Conservation (phyloP, 2,113 vertebrate genomes). For the Capreolus pygargus region DNA sequence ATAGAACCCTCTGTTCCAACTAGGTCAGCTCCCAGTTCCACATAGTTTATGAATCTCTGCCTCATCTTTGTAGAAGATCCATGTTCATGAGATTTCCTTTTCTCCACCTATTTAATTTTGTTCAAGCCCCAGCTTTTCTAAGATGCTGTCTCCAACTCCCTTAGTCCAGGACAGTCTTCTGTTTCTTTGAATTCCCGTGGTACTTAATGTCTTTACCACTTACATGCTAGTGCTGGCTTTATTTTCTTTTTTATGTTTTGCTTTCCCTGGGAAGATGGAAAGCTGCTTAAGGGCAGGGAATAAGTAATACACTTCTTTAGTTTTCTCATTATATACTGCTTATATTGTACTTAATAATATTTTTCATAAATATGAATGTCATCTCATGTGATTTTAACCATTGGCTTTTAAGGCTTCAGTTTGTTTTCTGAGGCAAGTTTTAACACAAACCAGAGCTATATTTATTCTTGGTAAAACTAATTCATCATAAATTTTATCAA, state of each 20-base stretch:
- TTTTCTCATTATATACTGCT: slow-evolving; percentile 4
- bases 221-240: slow-evolving; percentile 24
- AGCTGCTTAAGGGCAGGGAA: not conserved
- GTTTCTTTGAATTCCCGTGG: slow-evolving; percentile 40
- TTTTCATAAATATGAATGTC: slow-evolving; percentile 34
- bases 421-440: slow-evolving; percentile 14
- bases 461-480: slow-evolving; percentile 48
- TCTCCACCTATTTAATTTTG: slow-evolving; percentile 38
- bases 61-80: slow-evolving; percentile 26
- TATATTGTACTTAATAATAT: slow-evolving; percentile 10
- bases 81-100: not conserved
- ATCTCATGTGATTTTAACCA: not conserved
- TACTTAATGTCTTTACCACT: slow-evolving; percentile 37
- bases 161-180: slow-evolving; percentile 5
- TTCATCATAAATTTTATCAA: slow-evolving; percentile 18
- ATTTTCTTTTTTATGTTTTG: slow-evolving; percentile 50
- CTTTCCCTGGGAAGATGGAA: slow-evolving; percentile 6
- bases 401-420: slow-evolving; percentile 35
- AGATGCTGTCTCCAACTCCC: slow-evolving; percentile 6
- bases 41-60: slow-evolving; percentile 26
- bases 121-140: slow-evolving; percentile 23
- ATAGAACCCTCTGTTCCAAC: slow-evolving; percentile 9
- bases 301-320: not conserved
- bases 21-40: not conserved
- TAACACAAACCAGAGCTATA: slow-evolving; percentile 1